phyloP scores from a whole-genome alignment of 92 coral and sea anemone species.

The Galaxea fascicularis region DNA sequence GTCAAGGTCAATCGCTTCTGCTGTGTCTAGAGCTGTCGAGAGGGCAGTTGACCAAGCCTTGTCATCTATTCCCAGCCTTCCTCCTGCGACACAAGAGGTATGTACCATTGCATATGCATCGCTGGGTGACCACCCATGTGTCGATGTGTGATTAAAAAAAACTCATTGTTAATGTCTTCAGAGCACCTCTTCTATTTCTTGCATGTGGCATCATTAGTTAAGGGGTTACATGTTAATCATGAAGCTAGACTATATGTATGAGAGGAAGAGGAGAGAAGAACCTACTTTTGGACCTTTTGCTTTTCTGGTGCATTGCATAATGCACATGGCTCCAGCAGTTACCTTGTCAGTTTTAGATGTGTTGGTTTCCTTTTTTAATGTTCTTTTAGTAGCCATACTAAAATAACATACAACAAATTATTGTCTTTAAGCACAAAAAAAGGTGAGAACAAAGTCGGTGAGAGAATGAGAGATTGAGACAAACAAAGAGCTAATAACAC shows the following conservation, averaged over 20 bases:
- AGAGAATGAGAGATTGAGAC: slow-evolving; percentile 27
- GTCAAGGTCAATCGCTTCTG: neutral
- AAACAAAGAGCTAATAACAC: slow-evolving; percentile 13
- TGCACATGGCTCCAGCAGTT: neutral
- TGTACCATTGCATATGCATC: neutral
- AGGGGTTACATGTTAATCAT: neutral
- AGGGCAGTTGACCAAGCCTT: neutral
- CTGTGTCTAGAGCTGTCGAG: neutral
- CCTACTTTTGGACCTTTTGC: neutral
- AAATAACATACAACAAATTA: slow-evolving; percentile 1
- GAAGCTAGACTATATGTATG: neutral
- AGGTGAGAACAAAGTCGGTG: slow-evolving; percentile 4
- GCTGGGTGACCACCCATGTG: neutral
- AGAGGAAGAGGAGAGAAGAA: neutral
- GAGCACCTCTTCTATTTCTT: slow-evolving; percentile 9
- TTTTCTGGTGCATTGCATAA: neutral
- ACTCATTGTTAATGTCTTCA: neutral
- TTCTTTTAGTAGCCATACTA: slow-evolving; percentile 20
- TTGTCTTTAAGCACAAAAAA: slow-evolving; percentile 3
- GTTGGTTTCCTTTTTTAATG: slow-evolving; percentile 27
- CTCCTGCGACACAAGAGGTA: slow-evolving; percentile 8
- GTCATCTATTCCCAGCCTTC: neutral
- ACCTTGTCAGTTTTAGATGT: slow-evolving; percentile 12
- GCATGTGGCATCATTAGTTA: slow-evolving; percentile 13
- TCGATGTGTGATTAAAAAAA: neutral